Evolutionary conservation across 1,140 invertebrate species (phyloP).

Genomic region (Cydia pomonella): DNA sequence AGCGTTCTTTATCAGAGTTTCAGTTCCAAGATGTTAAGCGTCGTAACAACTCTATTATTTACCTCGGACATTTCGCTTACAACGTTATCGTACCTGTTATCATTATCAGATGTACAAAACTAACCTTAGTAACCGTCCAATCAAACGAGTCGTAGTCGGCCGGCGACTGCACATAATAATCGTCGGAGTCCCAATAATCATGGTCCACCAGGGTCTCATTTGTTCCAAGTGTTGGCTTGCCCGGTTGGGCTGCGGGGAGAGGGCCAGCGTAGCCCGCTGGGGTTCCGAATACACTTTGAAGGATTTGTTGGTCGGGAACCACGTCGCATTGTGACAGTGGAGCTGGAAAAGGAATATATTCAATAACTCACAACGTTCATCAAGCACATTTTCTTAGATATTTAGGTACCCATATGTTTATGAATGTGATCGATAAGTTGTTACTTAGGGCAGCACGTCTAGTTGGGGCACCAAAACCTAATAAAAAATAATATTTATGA

Average conservation of each 20-base stretch:
- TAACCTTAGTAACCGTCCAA: constrained; percentile 67
- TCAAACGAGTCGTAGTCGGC: constrained; percentile 68
- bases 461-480: no score
- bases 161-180: constrained; percentile 46
- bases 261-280: background rate
- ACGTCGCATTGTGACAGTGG: constrained; percentile 25
- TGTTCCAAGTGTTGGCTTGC: constrained; percentile 41
- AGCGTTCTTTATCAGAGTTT: no score
- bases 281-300: constrained; percentile 45
- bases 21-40: no score
- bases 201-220: constrained; percentile 45
- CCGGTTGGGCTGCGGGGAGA: constrained; percentile 32
- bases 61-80: no score
- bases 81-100: background rate
- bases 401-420: no score
- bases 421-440: no score
- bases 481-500: no score
- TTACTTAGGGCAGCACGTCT: no score
- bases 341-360: constrained; percentile 34
- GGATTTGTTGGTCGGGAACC: constrained; percentile 34
- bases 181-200: constrained; percentile 49
- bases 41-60: no score
- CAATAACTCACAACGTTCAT: background rate
- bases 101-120: constrained; percentile 20
- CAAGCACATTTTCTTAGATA: no score